Evolutionary conservation across 2,888 invertebrate species (phyloP).

Genomic region (Melanotus villosus): DNA sequence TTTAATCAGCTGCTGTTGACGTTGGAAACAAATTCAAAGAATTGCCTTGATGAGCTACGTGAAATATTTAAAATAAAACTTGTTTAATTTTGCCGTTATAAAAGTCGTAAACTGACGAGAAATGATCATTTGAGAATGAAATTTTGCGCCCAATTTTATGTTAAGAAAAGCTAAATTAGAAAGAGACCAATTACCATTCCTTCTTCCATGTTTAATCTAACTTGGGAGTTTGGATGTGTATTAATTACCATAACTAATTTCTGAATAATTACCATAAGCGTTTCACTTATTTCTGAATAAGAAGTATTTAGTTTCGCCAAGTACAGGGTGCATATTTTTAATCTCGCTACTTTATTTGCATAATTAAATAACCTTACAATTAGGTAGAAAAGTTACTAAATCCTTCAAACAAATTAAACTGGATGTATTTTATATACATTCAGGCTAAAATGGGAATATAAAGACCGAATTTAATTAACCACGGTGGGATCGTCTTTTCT

Average conservation of each 20-base stretch:
- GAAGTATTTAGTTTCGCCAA: conserved; percentile 32
- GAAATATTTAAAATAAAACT: conserved; percentile 34
- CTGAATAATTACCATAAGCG: conserved; percentile 43
- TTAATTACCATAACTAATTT: conserved; percentile 45
- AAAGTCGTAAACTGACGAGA: conserved; percentile 26
- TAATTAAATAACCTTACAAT: conserved; percentile 37
- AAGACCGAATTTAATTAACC: not conserved
- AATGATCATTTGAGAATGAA: conserved; percentile 30
- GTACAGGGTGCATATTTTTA: conserved; percentile 35
- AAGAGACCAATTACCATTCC: conserved; percentile 38
- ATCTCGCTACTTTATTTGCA: conserved; percentile 32
- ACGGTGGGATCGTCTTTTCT: not conserved
- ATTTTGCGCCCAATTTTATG: conserved; percentile 32
- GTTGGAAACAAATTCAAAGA: conserved; percentile 19
- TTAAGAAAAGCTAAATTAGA: conserved; percentile 37
- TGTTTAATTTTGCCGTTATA: conserved; percentile 17
- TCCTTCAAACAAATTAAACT: conserved; percentile 14
- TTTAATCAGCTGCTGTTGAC: conserved; percentile 26
- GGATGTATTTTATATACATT: conserved; percentile 2
- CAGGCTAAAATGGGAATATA: not conserved
- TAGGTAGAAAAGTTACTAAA: conserved; percentile 1
- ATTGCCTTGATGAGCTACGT: conserved; percentile 27
- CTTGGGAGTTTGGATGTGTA: conserved; percentile 28
- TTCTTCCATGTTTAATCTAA: conserved; percentile 36
- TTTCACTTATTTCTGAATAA: conserved; percentile 38